A percentile compares a stretch with the other conserved stretches of the same genome.
phyloP scores from a whole-genome alignment of 1,140 invertebrate species.

The Hylaeus anthracinus region DNA sequence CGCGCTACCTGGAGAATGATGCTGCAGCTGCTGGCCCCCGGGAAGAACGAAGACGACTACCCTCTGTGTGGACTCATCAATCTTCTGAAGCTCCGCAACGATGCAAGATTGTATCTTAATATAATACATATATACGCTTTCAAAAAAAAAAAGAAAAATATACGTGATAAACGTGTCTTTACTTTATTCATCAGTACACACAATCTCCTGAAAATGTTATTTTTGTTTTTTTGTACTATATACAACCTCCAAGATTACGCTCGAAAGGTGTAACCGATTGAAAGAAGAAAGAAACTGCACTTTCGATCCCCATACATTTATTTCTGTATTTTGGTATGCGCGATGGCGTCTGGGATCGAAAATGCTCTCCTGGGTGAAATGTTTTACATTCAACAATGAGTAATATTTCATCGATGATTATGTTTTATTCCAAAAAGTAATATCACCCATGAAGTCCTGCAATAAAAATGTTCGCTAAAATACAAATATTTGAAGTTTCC shows the following conservation, averaged over 20 bases:
- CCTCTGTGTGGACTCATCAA: conserved; percentile 50
- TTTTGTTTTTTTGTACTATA: conserved; percentile 45
- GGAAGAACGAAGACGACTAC: conserved; percentile 56
- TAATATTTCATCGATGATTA: neutral
- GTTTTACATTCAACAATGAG: neutral
- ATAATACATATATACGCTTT: conserved; percentile 75
- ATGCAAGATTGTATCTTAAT: conserved; percentile 76
- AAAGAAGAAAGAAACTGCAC: neutral
- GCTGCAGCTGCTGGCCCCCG: neutral
- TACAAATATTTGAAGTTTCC: neutral
- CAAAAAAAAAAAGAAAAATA: conserved; percentile 67
- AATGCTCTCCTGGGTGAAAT: neutral
- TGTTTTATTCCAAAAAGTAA: neutral
- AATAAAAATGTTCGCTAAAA: neutral
- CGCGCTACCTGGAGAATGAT: neutral
- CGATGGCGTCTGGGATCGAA: neutral
- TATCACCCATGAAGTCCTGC: neutral
- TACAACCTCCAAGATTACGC: neutral
- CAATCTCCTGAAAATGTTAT: conserved; percentile 69
- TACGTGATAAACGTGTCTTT: conserved; percentile 71
- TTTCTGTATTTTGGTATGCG: conserved; percentile 18
- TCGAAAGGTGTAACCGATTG: conserved; percentile 45
- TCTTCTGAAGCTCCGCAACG: conserved; percentile 63
- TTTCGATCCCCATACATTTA: conserved; percentile 18
- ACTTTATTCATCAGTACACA: conserved; percentile 76